Base-by-base conservation (phyloP, 2,113 vertebrate genomes). In the Rhipidura dahli region DNA sequence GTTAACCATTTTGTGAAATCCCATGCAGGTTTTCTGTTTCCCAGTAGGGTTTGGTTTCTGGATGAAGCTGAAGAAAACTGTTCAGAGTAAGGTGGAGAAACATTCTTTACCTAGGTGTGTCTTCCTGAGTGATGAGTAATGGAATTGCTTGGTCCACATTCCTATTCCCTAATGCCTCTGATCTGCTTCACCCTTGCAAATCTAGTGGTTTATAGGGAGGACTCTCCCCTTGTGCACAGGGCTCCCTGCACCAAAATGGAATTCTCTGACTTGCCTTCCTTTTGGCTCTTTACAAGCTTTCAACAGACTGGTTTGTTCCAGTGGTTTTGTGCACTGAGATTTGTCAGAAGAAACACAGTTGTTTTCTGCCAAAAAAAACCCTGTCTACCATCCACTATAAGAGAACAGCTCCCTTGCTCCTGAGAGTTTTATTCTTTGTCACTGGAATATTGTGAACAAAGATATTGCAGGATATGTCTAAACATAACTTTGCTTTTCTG, bases 21-120 rank as follows among this genome's bases (percentile, higher is more conserved):
- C 28, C 1, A 0, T 33, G 18, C 3, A 23, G n/a, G 35, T 42
- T 42, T 68, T 64, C 3, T 37, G 0, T 88, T 87, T 76, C 31
- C 40, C 23, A 7, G 12, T n/a, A 61, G 30, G 11, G 3, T 87
- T 90, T 93, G 31, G 12, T 56, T 88, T 88, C 53, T 94, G 75
- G 57, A 57, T 35, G 28, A 69, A 82, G 44, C 82, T 79, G 65
- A 79, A 50, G 65, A 56, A 64, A 93, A n/a, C 40, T 49, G 35
- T 30, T 66, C 6, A 10, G 28, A 90, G 7, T 45, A 64, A 93
- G 53, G 37, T 79, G 49, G 75, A 83, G 75, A 45, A 91, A 79
- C 82, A 88, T 96, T 95, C 71, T 87, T 93, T 49, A 22, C 6
- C 1, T 93, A 85, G 94, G 87, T 88, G 94, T 95, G 88, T 94